Evolutionary conservation across 2,113 vertebrate genomes (phyloP).

Genomic region (Chaetops frenatus): DNA sequence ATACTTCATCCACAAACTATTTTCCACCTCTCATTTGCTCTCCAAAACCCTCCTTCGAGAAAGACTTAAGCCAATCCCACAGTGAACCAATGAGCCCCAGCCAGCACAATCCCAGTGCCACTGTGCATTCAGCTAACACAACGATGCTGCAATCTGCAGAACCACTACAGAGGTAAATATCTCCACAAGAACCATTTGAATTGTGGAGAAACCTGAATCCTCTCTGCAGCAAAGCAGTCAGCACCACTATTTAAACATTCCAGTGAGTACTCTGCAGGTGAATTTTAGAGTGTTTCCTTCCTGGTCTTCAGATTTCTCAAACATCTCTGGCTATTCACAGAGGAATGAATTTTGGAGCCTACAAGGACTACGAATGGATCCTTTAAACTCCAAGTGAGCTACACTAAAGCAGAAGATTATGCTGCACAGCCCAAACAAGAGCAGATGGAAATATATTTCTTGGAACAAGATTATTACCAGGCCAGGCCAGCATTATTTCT

Average conservation of each 20-base stretch:
- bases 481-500: neutral
- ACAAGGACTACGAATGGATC: neutral
- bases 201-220: neutral
- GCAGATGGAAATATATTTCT: neutral
- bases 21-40: neutral
- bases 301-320: neutral
- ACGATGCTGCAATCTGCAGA: neutral
- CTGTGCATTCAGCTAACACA: neutral
- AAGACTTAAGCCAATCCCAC: neutral
- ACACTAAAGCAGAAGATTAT: neutral
- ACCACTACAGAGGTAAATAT: neutral
- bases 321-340: neutral
- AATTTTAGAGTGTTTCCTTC: neutral
- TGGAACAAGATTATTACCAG: neutral
- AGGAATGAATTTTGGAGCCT: neutral
- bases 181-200: neutral
- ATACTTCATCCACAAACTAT: neutral
- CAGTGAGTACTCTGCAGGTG: accelerated
- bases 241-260: neutral
- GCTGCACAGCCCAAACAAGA: neutral
- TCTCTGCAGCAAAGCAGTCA: neutral
- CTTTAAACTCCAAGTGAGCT: neutral
- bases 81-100: neutral
- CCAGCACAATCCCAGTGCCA: neutral
- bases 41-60: neutral